Percentiles rank a stretch among this genome's conserved stretches.
Conservation (phyloP, 1,140 invertebrate genomes). For the Lanistes nyassanus region DNA sequence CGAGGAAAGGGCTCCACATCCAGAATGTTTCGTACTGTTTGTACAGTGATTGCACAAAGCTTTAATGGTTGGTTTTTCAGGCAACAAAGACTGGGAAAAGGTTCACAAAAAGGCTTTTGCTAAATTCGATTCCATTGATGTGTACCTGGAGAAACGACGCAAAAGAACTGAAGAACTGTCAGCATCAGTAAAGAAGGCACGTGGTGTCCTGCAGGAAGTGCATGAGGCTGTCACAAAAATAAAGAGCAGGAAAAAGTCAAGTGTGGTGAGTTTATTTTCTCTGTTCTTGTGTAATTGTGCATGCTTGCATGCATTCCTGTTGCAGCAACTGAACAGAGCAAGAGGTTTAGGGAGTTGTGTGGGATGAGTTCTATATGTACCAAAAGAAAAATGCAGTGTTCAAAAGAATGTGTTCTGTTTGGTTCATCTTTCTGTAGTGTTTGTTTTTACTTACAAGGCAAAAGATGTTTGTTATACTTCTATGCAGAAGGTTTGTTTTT, state of each 20-base stretch:
- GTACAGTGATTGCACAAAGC: no score
- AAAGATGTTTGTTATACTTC: no score
- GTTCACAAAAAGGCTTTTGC: slow-evolving; percentile 59
- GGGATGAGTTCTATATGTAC: no score
- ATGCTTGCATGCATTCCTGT: neutral
- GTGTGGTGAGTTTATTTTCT: slow-evolving; percentile 10
- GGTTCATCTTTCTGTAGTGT: no score
- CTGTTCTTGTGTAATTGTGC: neutral
- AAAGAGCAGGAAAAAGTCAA: slow-evolving; percentile 29
- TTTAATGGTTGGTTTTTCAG: slow-evolving; percentile 39
- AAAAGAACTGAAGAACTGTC: slow-evolving; percentile 47
- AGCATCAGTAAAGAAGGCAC: slow-evolving; percentile 49
- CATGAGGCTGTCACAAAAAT: slow-evolving; percentile 42
- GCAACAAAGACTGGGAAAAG: slow-evolving; percentile 60
- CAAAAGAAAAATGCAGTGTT: no score
- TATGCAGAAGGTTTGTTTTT: no score
- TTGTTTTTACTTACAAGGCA: no score
- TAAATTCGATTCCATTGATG: slow-evolving; percentile 61
- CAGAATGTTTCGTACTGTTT: no score
- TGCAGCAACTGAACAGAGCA: neutral
- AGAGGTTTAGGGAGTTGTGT: no score
- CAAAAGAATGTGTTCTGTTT: no score
- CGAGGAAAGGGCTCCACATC: no score
- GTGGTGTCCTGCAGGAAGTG: slow-evolving; percentile 36
- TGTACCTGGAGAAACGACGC: slow-evolving; percentile 59